Evolutionary conservation across 2,888 invertebrate species (phyloP).

Genomic region (Polydrusus cervinus): DNA sequence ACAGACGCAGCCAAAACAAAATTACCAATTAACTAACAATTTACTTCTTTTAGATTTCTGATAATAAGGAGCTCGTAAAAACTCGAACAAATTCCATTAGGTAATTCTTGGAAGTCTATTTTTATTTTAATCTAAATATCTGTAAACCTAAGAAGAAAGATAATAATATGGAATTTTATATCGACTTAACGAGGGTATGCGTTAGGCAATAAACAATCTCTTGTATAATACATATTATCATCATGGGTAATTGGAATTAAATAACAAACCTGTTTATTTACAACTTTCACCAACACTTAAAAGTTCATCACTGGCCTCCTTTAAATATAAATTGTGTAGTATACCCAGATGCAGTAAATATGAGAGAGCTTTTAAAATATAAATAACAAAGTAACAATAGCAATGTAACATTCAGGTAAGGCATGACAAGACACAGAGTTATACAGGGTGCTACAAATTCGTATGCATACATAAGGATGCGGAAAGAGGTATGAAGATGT

Average conservation of each 20-base stretch:
- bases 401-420: too few species aligned
- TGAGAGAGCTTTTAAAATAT: neutral
- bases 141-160: neutral
- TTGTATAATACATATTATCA: conserved; percentile 17
- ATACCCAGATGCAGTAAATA: neutral
- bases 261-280: conserved; percentile 28
- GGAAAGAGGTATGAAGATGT: too few species aligned
- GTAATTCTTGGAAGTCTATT: too few species aligned
- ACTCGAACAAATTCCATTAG: too few species aligned
- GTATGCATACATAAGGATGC: too few species aligned
- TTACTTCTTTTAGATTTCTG: too few species aligned
- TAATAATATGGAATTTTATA: neutral
- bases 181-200: neutral
- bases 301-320: conserved; percentile 26
- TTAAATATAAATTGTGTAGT: neutral
- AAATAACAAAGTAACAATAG: neutral
- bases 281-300: conserved; percentile 27
- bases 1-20: too few species aligned
- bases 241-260: conserved; percentile 16
- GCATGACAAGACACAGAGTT: too few species aligned
- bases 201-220: conserved; percentile 17
- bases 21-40: too few species aligned
- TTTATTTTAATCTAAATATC: neutral
- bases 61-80: too few species aligned
- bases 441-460: too few species aligned